phyloP scores from a whole-genome alignment of 2,797 vertebrate genomes.

The Melanogrammus aeglefinus region DNA sequence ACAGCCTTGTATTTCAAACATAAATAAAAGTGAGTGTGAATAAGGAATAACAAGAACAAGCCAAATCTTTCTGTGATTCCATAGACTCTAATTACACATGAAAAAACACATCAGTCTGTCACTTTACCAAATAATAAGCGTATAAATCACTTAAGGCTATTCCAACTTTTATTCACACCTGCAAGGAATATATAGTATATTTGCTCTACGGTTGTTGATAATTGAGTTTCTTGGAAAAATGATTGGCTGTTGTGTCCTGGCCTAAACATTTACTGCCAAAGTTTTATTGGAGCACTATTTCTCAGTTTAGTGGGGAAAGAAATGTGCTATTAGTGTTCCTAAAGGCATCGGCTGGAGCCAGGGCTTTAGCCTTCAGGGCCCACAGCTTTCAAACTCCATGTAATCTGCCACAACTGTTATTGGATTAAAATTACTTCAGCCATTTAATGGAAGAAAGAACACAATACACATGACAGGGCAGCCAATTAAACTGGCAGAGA shows the following conservation, averaged over 20 bases:
- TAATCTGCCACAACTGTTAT: slow-evolving; percentile 5
- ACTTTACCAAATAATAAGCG: not conserved
- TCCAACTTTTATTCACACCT: not conserved
- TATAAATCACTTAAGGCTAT: not conserved
- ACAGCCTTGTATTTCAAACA: not conserved
- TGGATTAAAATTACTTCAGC: slow-evolving; percentile 5
- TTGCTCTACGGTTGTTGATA: not conserved
- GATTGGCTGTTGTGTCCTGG: not conserved
- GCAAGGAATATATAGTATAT: not conserved
- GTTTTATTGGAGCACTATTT: not conserved
- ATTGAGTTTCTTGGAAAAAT: slow-evolving; percentile 2
- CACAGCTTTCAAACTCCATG: slow-evolving; percentile 5
- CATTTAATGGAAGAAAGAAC: slow-evolving; percentile 4
- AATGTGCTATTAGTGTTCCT: slow-evolving; percentile 1
- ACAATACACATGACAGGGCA: not conserved
- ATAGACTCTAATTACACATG: not conserved
- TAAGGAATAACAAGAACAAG: not conserved
- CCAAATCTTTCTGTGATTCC: not conserved
- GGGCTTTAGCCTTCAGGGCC: slow-evolving; percentile 1
- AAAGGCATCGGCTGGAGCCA: not conserved
- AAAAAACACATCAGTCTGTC: not conserved
- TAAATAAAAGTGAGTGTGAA: not conserved
- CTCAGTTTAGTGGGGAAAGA: slow-evolving; percentile 3
- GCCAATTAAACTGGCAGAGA: slow-evolving; percentile 2
- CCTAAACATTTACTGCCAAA: not conserved